Percentiles rank a stretch among this genome's conserved stretches.
Conservation (phyloP, 30 jellyfish, hydroid and myxozoan species). For the Nemopilema nomurai region DNA sequence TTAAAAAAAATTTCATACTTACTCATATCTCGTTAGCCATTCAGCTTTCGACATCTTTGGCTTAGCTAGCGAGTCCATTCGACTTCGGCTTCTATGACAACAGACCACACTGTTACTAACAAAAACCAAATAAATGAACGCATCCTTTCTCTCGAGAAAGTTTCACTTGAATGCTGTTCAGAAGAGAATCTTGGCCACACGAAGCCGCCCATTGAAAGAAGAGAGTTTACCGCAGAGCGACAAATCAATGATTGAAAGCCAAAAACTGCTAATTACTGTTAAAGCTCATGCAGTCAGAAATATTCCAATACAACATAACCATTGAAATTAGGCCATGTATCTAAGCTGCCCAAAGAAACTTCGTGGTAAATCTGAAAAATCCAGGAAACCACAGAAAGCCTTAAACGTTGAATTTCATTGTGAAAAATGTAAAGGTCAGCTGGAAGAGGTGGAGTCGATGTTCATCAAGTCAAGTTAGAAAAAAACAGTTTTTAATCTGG, state of each 20-base stretch:
- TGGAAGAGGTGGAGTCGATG: background rate
- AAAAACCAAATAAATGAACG: background rate
- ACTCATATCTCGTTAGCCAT: constrained; percentile 88
- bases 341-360: background rate
- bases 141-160: background rate
- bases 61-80: constrained; percentile 57
- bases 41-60: constrained; percentile 92
- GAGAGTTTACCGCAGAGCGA: background rate
- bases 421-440: background rate
- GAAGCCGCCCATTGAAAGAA: background rate
- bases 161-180: background rate
- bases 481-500: no score
- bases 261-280: background rate
- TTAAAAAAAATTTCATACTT: constrained; percentile 3
- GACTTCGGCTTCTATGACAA: constrained; percentile 4
- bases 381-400: background rate
- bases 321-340: background rate
- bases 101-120: background rate
- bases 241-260: background rate
- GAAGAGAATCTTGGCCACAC: background rate
- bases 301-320: background rate
- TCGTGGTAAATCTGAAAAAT: background rate
- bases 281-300: background rate
- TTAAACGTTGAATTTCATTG: background rate
- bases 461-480: no score